Base-by-base conservation (phyloP, 2,888 invertebrate genomes). In the Plemyria rubiginata region DNA sequence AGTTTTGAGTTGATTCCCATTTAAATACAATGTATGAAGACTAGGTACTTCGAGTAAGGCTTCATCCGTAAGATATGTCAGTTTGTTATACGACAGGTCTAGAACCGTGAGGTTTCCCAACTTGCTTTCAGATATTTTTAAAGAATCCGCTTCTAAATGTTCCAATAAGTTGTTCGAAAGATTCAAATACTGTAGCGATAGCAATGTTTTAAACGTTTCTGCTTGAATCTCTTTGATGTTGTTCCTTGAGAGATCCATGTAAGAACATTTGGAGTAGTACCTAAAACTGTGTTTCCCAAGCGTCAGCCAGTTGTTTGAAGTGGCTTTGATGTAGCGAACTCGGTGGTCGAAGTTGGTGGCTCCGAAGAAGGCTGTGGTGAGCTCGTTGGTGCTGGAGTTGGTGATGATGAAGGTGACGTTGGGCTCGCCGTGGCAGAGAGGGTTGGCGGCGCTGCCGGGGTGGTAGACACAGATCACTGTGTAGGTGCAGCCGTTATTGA, bases 311-410 rank as follows among this genome's bases (percentile, higher is more conserved):
- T 54, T 59, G 63, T 87, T 89, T 29, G 68, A 60, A 1, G 54
- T 15, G 0, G 79, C 85, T 60, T 66, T 73, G 9, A 92, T 75
- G 55, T 62, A 70, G 41, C 82, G 79, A n/a, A 92, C 88, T 62
- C 84, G 76, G 1, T 77, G 71, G 62, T 91, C 91, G 16, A 91
- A 92, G 66, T 91, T 91, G 0, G 91, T 92, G 4, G 86, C 60
- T 2, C 85, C 80, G 51, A 92, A 92, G 70, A 84, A 88, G 0
- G 78, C 78, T 0, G 79, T 61, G 0, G 78, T 79, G 0, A 91
- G 68, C 0, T 62, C 65, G 0, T 71, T 67, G 0, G 60, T 7
- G 0, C n/a, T 56, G 0, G 88, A 82, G 8, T 74, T 65, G 0
- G 63, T 69, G 4, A 91, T 79, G 55, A 78, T 50, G 60, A 90